Evolutionary conservation across 2,797 vertebrate species (phyloP).

Genomic region (Zalophus californianus): DNA sequence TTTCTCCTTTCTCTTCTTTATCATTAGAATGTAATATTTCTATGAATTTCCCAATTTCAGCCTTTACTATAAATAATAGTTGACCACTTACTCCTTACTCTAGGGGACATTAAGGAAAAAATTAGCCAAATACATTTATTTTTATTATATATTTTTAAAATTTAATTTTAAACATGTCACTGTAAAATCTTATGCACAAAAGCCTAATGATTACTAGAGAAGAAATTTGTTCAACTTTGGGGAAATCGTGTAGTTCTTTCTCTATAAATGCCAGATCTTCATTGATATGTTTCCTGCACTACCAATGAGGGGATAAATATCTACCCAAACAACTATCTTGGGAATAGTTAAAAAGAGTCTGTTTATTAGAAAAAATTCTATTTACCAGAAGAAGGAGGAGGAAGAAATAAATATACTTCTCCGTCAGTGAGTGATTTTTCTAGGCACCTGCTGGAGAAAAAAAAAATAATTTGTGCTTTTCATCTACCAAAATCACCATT

Average conservation of each 20-base stretch:
- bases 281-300: neutral
- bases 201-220: neutral
- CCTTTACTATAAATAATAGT: neutral
- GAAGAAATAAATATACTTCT: neutral
- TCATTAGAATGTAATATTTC: neutral
- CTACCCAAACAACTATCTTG: neutral
- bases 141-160: neutral
- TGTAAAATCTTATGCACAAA: neutral
- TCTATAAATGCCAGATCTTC: neutral
- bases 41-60: neutral
- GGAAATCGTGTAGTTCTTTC: neutral
- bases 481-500: neutral
- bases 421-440: neutral
- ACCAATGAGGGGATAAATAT: neutral
- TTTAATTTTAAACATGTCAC: neutral
- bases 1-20: neutral
- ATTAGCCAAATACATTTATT: neutral
- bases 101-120: neutral
- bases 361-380: neutral
- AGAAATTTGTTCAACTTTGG: neutral
- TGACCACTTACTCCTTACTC: neutral
- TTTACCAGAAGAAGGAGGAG: neutral
- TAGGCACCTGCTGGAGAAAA: neutral
- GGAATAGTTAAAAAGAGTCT: neutral
- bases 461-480: neutral